Conservation (phyloP, 30 jellyfish, hydroid and myxozoan genomes). For the Hydractinia echinata region DNA sequence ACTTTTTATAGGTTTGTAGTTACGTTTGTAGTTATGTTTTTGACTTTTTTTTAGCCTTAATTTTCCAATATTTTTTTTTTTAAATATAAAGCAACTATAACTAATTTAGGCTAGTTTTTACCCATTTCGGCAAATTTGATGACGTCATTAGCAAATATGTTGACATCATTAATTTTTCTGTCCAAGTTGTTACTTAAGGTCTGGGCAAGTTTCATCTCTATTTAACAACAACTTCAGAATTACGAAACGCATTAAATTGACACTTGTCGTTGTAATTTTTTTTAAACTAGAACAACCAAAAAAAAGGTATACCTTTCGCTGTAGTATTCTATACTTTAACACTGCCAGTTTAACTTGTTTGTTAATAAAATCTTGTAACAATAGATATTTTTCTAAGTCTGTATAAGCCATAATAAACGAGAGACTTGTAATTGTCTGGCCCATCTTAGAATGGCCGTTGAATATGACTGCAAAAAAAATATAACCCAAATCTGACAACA, state of each 20-base stretch:
- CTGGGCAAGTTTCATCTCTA: no score
- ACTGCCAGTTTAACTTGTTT: conserved; percentile 50
- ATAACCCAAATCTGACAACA: conserved; percentile 53
- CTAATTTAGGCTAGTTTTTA: no score
- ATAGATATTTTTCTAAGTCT: conserved; percentile 51
- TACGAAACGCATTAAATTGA: not conserved
- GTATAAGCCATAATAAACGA: conserved; percentile 60
- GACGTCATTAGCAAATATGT: no score
- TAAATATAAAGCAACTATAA: no score
- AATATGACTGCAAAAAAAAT: conserved; percentile 58
- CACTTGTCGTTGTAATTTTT: not conserved
- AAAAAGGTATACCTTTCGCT: conserved; percentile 51
- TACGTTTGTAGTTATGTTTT: no score
- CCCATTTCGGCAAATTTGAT: no score
- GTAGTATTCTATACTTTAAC: conserved; percentile 58
- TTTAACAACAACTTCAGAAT: no score
- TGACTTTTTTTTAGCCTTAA: no score
- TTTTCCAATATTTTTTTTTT: no score
- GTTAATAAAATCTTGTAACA: conserved; percentile 44
- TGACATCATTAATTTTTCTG: no score
- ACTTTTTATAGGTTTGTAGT: no score
- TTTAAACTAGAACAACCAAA: not conserved
- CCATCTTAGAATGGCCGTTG: conserved; percentile 56
- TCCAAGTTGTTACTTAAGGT: no score
- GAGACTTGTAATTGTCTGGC: conserved; percentile 64